Evolutionary conservation across 53 echinoderm and acorn worm genomes (phyloP).

Genomic region (Astropecten irregularis): DNA sequence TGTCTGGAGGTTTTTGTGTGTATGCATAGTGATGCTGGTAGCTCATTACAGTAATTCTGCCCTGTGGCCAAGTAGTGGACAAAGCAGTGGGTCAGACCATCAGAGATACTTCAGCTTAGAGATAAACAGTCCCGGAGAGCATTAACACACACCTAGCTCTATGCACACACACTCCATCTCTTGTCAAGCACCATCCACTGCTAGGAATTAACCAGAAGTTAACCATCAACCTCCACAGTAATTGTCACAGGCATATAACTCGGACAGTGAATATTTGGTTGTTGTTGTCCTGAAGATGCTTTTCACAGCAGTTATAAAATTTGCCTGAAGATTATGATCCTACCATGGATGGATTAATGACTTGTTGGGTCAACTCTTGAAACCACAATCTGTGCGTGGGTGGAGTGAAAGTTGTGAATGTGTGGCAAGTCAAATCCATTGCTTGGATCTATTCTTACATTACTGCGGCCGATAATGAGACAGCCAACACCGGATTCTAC

Average conservation of each 20-base stretch:
- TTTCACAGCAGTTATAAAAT: too few species aligned
- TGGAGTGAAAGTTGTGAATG: not conserved
- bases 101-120: not conserved
- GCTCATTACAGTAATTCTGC: not conserved
- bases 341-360: slow-evolving; percentile 11
- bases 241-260: not conserved
- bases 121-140: not conserved
- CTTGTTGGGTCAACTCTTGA: not conserved
- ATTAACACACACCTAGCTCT: not conserved
- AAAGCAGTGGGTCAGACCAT: not conserved
- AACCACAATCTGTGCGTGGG: slow-evolving; percentile 18
- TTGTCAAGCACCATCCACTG: too few species aligned
- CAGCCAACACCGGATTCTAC: not conserved
- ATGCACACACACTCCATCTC: too few species aligned
- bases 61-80: not conserved
- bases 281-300: too few species aligned
- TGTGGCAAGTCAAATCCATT: not conserved
- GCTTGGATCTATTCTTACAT: too few species aligned
- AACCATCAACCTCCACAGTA: not conserved
- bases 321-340: not conserved
- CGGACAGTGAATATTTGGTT: not conserved
- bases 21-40: not conserved
- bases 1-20: not conserved
- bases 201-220: not conserved
- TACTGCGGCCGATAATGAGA: too few species aligned